Conservation (phyloP, 1,140 invertebrate species). For the Dryas iulia region DNA sequence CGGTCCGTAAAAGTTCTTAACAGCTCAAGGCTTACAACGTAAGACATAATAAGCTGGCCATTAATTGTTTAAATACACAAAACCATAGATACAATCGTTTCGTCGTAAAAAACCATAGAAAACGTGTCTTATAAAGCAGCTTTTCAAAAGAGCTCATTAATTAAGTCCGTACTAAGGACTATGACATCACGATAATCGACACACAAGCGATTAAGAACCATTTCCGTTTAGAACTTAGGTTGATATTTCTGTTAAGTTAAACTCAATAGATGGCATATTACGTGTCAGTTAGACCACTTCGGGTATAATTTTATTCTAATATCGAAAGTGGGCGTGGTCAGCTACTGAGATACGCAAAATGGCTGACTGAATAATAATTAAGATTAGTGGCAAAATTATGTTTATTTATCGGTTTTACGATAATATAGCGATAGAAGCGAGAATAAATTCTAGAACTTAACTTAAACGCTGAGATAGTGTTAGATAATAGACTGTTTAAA, state of each 20-base stretch:
- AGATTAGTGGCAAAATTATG: constrained; percentile 44
- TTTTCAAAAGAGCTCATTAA: constrained; percentile 32
- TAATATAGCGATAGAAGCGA: background rate
- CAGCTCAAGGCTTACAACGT: background rate
- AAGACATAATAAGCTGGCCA: background rate
- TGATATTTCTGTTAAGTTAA: constrained; percentile 8
- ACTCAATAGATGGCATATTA: constrained; percentile 5
- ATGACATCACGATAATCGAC: constrained; percentile 28
- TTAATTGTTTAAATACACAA: constrained; percentile 3
- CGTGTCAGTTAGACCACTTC: constrained; percentile 20
- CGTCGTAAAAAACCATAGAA: constrained; percentile 23
- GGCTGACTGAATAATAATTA: constrained; percentile 53
- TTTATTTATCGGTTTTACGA: constrained; percentile 9
- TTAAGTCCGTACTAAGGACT: constrained; percentile 32
- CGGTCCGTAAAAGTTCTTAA: background rate
- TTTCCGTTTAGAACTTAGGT: constrained; percentile 12
- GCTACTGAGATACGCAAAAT: constrained; percentile 59
- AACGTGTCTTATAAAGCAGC: constrained; percentile 16
- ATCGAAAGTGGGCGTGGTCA: constrained; percentile 48
- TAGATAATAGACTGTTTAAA: background rate
- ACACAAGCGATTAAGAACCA: constrained; percentile 18
- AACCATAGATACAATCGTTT: background rate
- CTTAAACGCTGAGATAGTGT: background rate
- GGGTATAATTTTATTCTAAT: constrained; percentile 56
- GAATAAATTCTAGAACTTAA: background rate